Evolutionary conservation across 2,113 vertebrate species (phyloP).

Genomic region (Phalacrocorax aristotelis): DNA sequence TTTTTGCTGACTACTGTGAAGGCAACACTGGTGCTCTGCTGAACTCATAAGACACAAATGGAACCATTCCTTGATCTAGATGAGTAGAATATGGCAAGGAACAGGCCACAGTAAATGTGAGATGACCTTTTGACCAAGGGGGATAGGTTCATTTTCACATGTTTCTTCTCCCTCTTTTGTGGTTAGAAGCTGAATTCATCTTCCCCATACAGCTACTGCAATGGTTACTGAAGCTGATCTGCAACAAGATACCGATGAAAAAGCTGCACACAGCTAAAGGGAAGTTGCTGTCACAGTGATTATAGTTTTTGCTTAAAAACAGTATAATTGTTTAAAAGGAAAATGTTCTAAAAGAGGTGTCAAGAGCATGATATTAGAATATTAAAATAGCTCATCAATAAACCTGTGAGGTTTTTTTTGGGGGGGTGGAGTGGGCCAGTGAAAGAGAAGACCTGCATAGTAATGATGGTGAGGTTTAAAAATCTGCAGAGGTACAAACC

Average conservation of each 20-base stretch:
- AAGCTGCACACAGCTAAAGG: neutral
- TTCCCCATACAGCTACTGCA: neutral
- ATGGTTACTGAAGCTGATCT: neutral
- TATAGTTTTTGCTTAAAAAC: neutral
- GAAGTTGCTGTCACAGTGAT: neutral
- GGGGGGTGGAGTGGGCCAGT: rapidly evolving
- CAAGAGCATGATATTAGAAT: neutral
- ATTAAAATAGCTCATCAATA: neutral
- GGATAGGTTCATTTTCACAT: neutral
- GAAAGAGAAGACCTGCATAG: neutral
- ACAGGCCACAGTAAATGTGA: neutral
- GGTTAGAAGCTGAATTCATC: neutral
- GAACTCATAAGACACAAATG: neutral
- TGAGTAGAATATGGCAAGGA: neutral
- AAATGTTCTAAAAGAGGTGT: neutral
- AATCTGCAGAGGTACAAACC: neutral
- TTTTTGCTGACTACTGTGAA: neutral
- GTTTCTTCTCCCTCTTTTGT: neutral
- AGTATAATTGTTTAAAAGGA: neutral
- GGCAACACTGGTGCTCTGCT: neutral
- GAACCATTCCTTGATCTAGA: neutral
- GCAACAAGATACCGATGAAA: neutral
- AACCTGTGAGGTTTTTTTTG: neutral
- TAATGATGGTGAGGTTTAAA: neutral
- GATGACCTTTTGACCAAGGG: neutral